Percentiles rank a stretch among this genome's conserved stretches.
Evolutionary conservation across 2,888 invertebrate genomes (phyloP).

Genomic region (Beris morrisii): DNA sequence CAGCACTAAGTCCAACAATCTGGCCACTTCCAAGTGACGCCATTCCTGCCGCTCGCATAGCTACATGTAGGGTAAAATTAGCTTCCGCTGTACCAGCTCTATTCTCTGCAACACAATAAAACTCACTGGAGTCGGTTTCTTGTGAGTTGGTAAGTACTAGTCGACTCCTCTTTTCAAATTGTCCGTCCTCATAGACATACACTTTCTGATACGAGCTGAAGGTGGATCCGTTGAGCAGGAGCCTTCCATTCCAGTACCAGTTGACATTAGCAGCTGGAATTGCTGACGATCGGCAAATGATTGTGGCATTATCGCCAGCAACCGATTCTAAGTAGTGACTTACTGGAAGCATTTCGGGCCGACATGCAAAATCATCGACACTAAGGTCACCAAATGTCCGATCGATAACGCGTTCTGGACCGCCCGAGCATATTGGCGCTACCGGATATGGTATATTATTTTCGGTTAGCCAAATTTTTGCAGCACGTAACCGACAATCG

Average conservation of each 20-base stretch:
- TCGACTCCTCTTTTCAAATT: slow-evolving; percentile 73
- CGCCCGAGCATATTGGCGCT: slow-evolving; percentile 74
- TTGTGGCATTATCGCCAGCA: slow-evolving; percentile 82
- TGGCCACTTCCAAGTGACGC: slow-evolving; percentile 81
- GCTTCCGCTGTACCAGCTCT: slow-evolving; percentile 85
- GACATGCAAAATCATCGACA: slow-evolving; percentile 83
- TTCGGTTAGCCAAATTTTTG: slow-evolving; percentile 79
- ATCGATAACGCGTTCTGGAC: slow-evolving; percentile 70
- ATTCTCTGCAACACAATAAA: slow-evolving; percentile 89
- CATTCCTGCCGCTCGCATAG: slow-evolving; percentile 76
- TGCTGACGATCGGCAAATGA: slow-evolving; percentile 79
- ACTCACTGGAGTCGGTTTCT: slow-evolving; percentile 79
- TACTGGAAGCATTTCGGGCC: slow-evolving; percentile 75
- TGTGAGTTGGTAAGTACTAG: slow-evolving; percentile 80
- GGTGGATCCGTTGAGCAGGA: slow-evolving; percentile 74
- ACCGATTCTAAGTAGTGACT: slow-evolving; percentile 76
- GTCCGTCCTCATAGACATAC: slow-evolving; percentile 74
- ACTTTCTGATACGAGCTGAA: slow-evolving; percentile 79
- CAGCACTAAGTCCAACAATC: slow-evolving; percentile 82
- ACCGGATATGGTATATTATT: slow-evolving; percentile 77
- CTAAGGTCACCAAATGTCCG: slow-evolving; percentile 74
- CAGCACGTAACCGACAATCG: slow-evolving; percentile 79
- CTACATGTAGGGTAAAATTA: slow-evolving; percentile 84
- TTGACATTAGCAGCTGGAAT: slow-evolving; percentile 78
- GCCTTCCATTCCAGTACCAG: slow-evolving; percentile 85